Evolutionary conservation across 2,113 vertebrate genomes (phyloP).

Genomic region (Proteles cristata): DNA sequence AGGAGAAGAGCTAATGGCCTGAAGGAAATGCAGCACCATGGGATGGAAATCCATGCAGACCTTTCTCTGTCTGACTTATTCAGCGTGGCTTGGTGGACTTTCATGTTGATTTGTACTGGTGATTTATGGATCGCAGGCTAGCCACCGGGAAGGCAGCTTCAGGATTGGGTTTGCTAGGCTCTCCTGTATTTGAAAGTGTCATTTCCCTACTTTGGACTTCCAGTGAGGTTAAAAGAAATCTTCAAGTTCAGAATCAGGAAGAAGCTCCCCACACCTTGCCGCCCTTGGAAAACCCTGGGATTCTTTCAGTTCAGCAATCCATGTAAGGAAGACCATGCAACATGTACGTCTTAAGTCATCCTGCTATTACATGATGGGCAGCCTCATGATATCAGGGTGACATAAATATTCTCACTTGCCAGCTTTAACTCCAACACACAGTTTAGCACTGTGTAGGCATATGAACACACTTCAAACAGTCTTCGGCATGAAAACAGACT

Average conservation of each 20-base stretch:
- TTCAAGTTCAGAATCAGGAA: neutral
- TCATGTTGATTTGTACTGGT: neutral
- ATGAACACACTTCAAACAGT: slow-evolving; percentile 78
- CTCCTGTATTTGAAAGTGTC: neutral
- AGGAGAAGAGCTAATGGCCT: neutral
- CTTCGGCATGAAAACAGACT: slow-evolving; percentile 67
- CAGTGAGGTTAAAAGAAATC: neutral
- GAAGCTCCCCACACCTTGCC: neutral
- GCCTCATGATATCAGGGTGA: neutral
- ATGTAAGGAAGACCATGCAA: neutral
- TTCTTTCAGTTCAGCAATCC: neutral
- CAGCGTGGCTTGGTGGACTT: neutral
- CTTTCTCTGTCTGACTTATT: neutral
- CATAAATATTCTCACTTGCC: slow-evolving; percentile 47
- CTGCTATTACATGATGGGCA: slow-evolving; percentile 52
- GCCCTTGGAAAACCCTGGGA: neutral
- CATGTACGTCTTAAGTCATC: neutral
- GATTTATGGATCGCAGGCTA: neutral
- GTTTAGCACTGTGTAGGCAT: slow-evolving; percentile 73
- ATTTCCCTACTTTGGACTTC: neutral
- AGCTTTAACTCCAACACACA: slow-evolving; percentile 70
- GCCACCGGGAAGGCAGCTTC: neutral
- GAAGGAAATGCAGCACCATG: neutral
- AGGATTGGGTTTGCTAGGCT: neutral
- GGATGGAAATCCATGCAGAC: neutral